Evolutionary conservation across 2,888 invertebrate genomes (phyloP), one percentile per base, ranked within the genome.

Genomic region (Fabriciana adippe): DNA sequence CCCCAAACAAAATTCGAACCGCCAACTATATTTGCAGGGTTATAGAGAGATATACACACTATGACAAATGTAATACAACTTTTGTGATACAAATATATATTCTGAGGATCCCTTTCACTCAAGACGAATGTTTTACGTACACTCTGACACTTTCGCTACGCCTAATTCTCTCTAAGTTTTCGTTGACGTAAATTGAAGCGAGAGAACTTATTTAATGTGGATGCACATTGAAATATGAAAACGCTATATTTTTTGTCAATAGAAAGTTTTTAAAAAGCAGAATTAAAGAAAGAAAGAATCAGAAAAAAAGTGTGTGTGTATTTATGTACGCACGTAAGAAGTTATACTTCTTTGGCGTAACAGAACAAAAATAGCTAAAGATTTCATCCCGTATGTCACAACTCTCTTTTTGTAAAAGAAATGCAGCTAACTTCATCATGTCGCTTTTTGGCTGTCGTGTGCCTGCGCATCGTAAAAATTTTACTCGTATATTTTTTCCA

Each of bases 11-110:
- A 47, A 26, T 8, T 47, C 47, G 26, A 59, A 45, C 57, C 15
- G 1, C 45, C 16, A 56, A 21, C 57, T 21, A 57, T 45, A 4
- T 5, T 26, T 26, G 11, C 35, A 41, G 8, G 35, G 35, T 1
- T 41, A 41, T 41, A 41, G 35, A 41, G 35, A 11, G 35, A 41
- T 41, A 11, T 41, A 41, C 11, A 41, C 48, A 48, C 26, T 5
- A 59, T 31, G 3, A 16, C 47, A 26, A 21, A 15, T 21, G 14
- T 26, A 11, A 47, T 26, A 47, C 26, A 59, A 59, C 11, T 16
- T 59, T 26, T 59, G 59, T 16, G 26, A 59, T 48, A 59, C 35
- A 41, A 41, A 16, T 48, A 48, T 48, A 59, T 31, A 31, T 59
- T 13, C 13, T 15, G 11, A 48, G 59, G n/a, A 59, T 59, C 47